phyloP scores from a whole-genome alignment of 2,113 vertebrate genomes.

The Tachuris rubrigastra region DNA sequence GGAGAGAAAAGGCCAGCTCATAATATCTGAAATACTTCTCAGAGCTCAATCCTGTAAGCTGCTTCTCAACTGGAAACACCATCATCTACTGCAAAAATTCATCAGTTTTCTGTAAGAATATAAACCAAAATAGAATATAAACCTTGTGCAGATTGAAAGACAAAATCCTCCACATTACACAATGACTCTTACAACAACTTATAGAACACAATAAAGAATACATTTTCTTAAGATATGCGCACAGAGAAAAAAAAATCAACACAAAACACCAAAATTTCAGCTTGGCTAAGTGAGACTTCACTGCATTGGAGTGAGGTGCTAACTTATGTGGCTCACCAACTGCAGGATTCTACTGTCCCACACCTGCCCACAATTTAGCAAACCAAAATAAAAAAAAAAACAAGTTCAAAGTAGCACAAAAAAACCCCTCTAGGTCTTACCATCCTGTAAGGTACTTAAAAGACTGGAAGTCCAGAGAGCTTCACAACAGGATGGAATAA shows the following conservation, averaged over 20 bases:
- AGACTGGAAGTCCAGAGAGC: not conserved
- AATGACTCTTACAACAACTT: not conserved
- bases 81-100: not conserved
- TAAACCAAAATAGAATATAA: not conserved
- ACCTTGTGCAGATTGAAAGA: not conserved
- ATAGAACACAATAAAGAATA: not conserved
- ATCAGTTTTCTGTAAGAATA: not conserved
- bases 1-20: not conserved
- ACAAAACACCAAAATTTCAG: not conserved
- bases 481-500: not conserved
- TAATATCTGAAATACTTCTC: conserved; percentile 10
- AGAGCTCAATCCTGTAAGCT: not conserved
- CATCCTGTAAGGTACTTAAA: not conserved
- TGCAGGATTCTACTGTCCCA: not conserved
- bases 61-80: not conserved
- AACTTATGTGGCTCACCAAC: not conserved
- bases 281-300: not conserved
- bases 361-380: not conserved
- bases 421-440: accelerated
- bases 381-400: not conserved
- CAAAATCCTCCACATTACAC: not conserved
- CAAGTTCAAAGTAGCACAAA: not conserved
- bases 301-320: not conserved
- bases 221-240: not conserved
- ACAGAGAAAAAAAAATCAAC: not conserved